Conservation (phyloP, 2,888 invertebrate species). For the Athalia rosae region DNA sequence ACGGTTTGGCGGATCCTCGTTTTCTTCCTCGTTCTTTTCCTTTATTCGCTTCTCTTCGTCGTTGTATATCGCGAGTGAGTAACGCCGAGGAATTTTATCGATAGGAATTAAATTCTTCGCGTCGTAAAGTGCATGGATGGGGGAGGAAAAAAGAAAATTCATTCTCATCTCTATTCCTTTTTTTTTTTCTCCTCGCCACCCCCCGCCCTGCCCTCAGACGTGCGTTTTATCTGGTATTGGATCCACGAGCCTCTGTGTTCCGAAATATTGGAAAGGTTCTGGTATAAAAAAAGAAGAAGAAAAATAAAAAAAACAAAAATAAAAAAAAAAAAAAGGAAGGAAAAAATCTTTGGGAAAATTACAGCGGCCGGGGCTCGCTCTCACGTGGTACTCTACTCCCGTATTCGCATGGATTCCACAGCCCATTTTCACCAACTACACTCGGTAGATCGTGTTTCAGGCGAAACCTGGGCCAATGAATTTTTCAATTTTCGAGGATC, state of each 20-base stretch:
- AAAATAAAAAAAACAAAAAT: not conserved
- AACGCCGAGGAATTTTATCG: not conserved
- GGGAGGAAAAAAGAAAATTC: not conserved
- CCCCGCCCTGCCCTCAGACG: not conserved
- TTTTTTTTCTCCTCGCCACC: not conserved
- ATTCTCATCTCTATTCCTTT: not conserved
- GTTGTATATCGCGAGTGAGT: too few species aligned
- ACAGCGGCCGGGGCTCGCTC: constrained; percentile 6
- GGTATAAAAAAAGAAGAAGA: not conserved
- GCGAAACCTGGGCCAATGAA: constrained; percentile 4
- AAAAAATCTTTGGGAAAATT: constrained; percentile 2
- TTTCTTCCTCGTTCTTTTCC: too few species aligned
- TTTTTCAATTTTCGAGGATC: not conserved
- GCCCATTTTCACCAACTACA: not conserved
- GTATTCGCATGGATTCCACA: not conserved
- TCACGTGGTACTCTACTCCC: not conserved
- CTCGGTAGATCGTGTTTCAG: constrained; percentile 3
- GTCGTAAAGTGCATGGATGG: too few species aligned
- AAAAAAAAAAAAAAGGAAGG: not conserved
- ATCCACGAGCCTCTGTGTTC: not conserved
- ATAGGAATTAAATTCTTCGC: constrained; percentile 25
- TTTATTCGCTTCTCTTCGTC: too few species aligned
- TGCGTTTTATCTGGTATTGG: not conserved
- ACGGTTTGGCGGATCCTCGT: too few species aligned
- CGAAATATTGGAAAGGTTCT: not conserved